Conservation (phyloP, 2,888 invertebrate genomes). For the Epinotia bilunana region DNA sequence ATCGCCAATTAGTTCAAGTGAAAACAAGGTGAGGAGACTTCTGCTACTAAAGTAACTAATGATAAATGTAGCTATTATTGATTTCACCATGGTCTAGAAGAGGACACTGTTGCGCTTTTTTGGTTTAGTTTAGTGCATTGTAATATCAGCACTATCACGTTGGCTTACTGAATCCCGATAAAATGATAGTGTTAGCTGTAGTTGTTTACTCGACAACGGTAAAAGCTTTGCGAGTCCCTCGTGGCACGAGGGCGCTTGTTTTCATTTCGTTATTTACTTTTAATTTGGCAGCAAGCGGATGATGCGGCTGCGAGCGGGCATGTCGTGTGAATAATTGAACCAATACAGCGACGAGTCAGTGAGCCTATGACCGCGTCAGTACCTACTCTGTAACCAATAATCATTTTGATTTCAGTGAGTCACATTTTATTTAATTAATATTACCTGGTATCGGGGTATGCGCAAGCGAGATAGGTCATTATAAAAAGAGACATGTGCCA, state of each 20-base stretch:
- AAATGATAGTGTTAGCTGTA: slow-evolving; percentile 79
- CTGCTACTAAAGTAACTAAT: no score
- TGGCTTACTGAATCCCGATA: slow-evolving; percentile 78
- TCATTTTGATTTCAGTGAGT: neutral
- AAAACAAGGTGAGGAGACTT: no score
- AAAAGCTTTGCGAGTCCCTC: slow-evolving; percentile 83
- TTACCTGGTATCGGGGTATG: no score
- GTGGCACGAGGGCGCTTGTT: slow-evolving; percentile 77
- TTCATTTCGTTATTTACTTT: slow-evolving; percentile 85
- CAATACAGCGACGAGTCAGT: slow-evolving; percentile 65
- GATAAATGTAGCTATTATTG: no score
- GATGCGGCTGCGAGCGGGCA: slow-evolving; percentile 74
- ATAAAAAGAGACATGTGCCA: no score
- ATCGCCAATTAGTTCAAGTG: no score
- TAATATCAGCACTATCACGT: slow-evolving; percentile 47
- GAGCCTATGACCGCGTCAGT: slow-evolving; percentile 46
- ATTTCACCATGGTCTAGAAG: no score
- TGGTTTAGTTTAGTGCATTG: neutral
- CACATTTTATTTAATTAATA: no score
- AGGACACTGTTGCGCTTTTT: no score
- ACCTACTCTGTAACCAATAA: neutral
- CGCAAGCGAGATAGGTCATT: no score
- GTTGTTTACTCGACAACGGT: slow-evolving; percentile 81
- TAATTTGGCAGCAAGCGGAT: slow-evolving; percentile 84
- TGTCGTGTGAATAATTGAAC: slow-evolving; percentile 81